Evolutionary conservation across 2,113 vertebrate species (phyloP).

Genomic region (Madoqua kirkii): DNA sequence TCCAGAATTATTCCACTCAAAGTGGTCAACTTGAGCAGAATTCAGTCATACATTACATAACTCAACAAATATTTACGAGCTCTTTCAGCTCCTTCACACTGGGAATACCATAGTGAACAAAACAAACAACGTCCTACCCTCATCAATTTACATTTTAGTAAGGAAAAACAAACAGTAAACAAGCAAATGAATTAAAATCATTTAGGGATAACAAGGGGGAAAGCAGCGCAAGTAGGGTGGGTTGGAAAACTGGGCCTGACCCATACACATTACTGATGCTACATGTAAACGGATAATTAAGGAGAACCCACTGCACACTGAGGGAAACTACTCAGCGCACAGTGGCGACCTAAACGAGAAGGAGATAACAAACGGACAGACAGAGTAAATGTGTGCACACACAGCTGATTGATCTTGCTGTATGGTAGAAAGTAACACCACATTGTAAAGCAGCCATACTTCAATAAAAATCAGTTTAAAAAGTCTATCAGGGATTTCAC

Average conservation of each 20-base stretch:
- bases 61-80: background rate
- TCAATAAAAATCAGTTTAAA: background rate
- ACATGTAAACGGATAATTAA: background rate
- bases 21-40: background rate
- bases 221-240: background rate
- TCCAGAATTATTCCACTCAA: background rate
- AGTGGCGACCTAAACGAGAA: fast-evolving
- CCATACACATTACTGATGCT: background rate
- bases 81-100: background rate
- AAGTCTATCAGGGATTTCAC: background rate
- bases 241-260: background rate
- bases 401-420: background rate
- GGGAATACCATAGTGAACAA: background rate
- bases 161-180: background rate
- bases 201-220: background rate
- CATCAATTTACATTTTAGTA: background rate
- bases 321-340: fast-evolving
- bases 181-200: background rate
- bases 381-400: background rate
- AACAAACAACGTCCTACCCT: background rate
- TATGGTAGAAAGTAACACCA: background rate
- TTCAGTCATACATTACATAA: background rate
- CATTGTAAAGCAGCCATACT: background rate
- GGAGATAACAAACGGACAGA: fast-evolving
- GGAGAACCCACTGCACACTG: background rate